Base-by-base conservation (phyloP, 2,797 vertebrate genomes). In the Peromyscus aztecus region DNA sequence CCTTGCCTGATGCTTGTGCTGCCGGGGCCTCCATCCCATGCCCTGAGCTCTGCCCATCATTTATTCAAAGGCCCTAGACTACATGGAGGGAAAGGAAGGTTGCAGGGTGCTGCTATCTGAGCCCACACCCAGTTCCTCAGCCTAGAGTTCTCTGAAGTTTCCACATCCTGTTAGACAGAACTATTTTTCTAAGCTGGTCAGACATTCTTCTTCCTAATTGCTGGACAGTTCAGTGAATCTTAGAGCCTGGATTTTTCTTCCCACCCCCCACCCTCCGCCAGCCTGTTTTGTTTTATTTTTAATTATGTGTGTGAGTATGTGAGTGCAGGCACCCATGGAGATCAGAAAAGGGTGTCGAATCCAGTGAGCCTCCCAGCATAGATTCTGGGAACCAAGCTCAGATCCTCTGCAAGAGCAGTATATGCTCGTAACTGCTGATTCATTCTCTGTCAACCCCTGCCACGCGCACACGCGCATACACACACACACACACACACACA, bases 111-210 rank as follows among this genome's bases (percentile, higher is more conserved):
- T 16, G 29, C 78, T 37, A 4, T 92, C 69, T 24, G 34, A 4
- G 19, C 73, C 52, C 82, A 76, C 6, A 0, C 67, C 43, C 49
- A 14, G 37, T 14, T 52, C 61, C 29, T 82, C 61, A 52, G 83
- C 55, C 43, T 29, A 12, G 31, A 69, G 29, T 6, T 81, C 16
- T 2, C 37, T 49, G 59, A 63, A 52, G 46, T 77, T 82, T 52
- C 73, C 59, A 61, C 19, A 21, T 80, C 85, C 89, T 55, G 8
- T 89, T 27, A n/a, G 63, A 52, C 31, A 55, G 3, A 46, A 24
- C 23, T 27, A 87, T 80, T 85, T 84, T 81, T 94, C 89, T 57
- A 52, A 87, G 21, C 80, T 55, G 6, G 21, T 76, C 46, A 86
- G 34, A 61, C 55, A 49, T 43, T 13, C 23, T n/a, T 13, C 23